A percentile compares a stretch with the other conserved stretches of the same genome.
phyloP scores from a whole-genome alignment of 1,140 invertebrate genomes.

The Tetragnatha versicolor region DNA sequence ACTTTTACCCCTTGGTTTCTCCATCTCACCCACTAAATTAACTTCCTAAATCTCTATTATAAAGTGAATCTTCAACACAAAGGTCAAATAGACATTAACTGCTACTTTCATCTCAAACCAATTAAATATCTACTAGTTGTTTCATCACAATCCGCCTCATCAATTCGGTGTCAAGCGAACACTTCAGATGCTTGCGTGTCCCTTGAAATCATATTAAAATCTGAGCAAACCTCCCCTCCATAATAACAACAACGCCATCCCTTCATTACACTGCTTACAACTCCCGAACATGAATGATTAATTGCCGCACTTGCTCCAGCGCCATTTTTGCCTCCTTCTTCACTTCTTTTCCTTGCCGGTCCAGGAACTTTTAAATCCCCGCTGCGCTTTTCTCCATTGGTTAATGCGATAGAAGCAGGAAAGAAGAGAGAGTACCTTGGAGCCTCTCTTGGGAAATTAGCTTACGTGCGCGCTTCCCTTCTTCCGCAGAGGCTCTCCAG shows the following conservation, averaged over 20 bases:
- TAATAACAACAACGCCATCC: no score
- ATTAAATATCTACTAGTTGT: no score
- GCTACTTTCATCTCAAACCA: no score
- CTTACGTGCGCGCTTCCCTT: constrained; percentile 27
- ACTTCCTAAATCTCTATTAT: no score
- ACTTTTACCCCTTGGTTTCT: no score
- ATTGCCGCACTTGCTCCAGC: constrained; percentile 5
- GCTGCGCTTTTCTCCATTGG: not conserved
- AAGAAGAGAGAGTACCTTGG: not conserved
- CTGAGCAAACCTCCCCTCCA: not conserved
- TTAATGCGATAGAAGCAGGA: not conserved
- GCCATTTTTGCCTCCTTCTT: not conserved
- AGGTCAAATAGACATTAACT: no score
- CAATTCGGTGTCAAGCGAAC: no score
- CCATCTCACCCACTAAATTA: no score
- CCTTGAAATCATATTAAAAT: not conserved
- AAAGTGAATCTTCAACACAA: no score
- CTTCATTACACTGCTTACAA: not conserved
- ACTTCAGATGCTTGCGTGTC: not conserved
- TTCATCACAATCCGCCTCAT: no score
- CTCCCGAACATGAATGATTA: constrained; percentile 30
- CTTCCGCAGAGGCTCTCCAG: not conserved
- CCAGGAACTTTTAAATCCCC: not conserved
- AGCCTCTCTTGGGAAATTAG: constrained; percentile 37
- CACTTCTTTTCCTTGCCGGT: constrained; percentile 3